Conservation (phyloP, 2,113 vertebrate species). For the Oncorhynchus mykiss region DNA sequence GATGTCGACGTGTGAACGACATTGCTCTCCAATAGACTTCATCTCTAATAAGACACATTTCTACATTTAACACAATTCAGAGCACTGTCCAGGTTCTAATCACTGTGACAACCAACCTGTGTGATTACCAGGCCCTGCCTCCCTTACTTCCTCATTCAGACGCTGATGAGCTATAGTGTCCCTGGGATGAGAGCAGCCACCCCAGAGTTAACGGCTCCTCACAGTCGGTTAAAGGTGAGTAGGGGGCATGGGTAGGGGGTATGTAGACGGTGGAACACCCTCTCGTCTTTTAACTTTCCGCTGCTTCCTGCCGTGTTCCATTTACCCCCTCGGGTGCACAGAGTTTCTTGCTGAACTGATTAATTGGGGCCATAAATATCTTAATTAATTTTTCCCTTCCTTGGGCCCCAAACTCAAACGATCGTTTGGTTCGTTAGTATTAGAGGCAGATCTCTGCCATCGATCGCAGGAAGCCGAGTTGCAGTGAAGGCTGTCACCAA, state of each 20-base stretch:
- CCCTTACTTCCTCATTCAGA: too few species aligned
- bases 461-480: conserved; percentile 48
- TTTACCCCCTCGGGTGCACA: conserved; percentile 35
- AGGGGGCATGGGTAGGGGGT: background rate
- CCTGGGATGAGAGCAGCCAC: too few species aligned
- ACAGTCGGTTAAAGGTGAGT: background rate
- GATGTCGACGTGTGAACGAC: too few species aligned
- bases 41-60: too few species aligned
- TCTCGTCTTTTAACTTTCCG: background rate
- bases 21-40: too few species aligned
- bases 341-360: conserved; percentile 63
- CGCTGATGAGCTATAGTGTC: too few species aligned
- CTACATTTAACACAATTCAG: too few species aligned
- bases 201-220: too few species aligned
- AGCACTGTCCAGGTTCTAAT: too few species aligned
- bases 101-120: too few species aligned
- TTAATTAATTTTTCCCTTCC: conserved; percentile 67
- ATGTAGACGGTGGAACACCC: background rate
- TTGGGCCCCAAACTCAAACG: conserved; percentile 52
- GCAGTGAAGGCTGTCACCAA: conserved; percentile 63
- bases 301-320: conserved; percentile 22
- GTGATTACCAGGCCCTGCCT: too few species aligned
- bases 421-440: conserved; percentile 62
- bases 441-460: conserved; percentile 62
- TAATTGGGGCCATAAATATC: conserved; percentile 72